phyloP scores from a whole-genome alignment of 2,113 vertebrate species.

The Caracal caracal region DNA sequence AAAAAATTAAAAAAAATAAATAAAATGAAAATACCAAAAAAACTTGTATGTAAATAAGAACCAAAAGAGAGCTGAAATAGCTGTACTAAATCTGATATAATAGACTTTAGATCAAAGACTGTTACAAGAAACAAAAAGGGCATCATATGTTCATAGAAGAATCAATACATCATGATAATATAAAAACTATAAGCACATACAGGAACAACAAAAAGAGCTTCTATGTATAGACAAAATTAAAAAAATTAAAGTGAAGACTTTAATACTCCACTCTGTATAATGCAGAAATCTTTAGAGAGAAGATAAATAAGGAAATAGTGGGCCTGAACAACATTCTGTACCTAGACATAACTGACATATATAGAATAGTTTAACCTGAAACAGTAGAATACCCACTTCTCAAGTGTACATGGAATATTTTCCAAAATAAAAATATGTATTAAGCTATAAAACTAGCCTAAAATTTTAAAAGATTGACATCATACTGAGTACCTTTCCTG shows the following conservation, averaged over 20 bases:
- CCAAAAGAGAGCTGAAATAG: not conserved
- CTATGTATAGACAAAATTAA: not conserved
- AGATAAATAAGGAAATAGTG: not conserved
- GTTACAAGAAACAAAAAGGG: not conserved
- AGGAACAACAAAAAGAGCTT: not conserved
- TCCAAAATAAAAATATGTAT: not conserved
- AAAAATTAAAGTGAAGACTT: not conserved
- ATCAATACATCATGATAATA: not conserved
- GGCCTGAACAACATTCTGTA: not conserved
- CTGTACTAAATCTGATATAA: not conserved
- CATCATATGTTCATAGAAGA: not conserved
- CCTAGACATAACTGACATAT: not conserved
- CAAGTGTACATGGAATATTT: not conserved
- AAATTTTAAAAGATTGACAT: not conserved
- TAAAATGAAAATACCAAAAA: not conserved
- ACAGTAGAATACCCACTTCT: not conserved
- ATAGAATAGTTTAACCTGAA: not conserved
- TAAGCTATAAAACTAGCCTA: not conserved
- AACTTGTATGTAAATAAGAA: not conserved
- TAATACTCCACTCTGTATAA: not conserved
- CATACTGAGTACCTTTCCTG: not conserved
- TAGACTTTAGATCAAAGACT: not conserved
- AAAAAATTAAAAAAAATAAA: no score
- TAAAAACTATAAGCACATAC: not conserved
- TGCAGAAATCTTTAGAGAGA: not conserved